These are phyloP conservation scores for Progne subis DNA, from an alignment of 2,113 vertebrate genomes.

Conservation along the genomic window DNA sequence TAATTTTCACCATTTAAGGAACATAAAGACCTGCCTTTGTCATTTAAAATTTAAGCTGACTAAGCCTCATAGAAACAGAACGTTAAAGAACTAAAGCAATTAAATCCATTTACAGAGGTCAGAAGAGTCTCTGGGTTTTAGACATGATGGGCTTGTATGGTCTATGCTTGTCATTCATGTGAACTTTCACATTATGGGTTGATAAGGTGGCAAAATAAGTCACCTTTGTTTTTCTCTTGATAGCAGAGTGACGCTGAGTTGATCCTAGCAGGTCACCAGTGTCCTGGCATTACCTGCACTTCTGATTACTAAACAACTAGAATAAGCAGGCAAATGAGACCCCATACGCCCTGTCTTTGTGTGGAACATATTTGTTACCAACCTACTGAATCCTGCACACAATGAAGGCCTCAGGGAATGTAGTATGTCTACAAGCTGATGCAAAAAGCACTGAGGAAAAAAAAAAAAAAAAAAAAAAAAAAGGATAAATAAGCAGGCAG, in stretches of 20 bases:
- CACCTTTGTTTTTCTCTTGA: slow-evolving; percentile 14
- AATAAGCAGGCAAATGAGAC: slow-evolving; percentile 16
- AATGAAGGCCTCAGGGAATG: slow-evolving; percentile 31
- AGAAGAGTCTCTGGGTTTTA: slow-evolving; percentile 23
- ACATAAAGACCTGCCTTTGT: slow-evolving; percentile 63
- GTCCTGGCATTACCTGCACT: background rate
- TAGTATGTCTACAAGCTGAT: background rate
- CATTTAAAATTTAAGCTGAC: slow-evolving; percentile 56
- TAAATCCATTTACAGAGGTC: slow-evolving; percentile 65
- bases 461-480: background rate
- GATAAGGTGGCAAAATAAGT: background rate
- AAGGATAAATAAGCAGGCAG: slow-evolving; percentile 17
- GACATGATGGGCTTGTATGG: background rate
- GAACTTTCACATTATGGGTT: slow-evolving; percentile 2
- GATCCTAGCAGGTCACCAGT: background rate
- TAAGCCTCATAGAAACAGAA: slow-evolving; percentile 63
- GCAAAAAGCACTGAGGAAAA: slow-evolving; percentile 1
- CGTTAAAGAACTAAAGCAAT: slow-evolving; percentile 21
- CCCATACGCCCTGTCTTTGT: slow-evolving; percentile 10
- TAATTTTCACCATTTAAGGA: slow-evolving; percentile 64
- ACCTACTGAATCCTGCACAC: slow-evolving; percentile 30
- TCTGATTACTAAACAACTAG: slow-evolving; percentile 42
- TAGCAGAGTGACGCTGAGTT: background rate
- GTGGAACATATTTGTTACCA: slow-evolving; percentile 54
- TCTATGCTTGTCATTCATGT: background rate